A percentile compares a stretch with the other conserved stretches of the same genome.
These are phyloP conservation scores for Conus betulinus DNA, from an alignment of 1,140 invertebrate species.

Conservation along the genomic window DNA sequence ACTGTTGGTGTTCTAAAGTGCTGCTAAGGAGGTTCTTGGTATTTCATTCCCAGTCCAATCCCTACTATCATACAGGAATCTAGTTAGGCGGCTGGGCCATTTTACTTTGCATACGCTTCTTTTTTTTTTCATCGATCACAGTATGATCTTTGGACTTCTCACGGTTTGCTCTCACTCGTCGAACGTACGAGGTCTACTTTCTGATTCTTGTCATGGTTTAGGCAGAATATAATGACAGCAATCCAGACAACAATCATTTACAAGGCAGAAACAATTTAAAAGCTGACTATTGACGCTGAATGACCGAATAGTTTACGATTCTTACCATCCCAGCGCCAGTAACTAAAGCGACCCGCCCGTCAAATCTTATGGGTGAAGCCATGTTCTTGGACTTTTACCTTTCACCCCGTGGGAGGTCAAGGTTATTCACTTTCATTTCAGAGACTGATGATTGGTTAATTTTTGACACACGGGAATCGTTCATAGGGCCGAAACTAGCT, in stretches of 20 bases:
- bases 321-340: constrained; percentile 94
- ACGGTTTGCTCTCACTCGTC: no score
- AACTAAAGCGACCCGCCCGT: constrained; percentile 93
- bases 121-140: no score
- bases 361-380: constrained; percentile 82
- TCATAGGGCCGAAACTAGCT: constrained; percentile 7
- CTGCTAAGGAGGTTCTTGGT: no score
- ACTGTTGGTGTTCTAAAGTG: no score
- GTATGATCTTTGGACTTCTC: background rate
- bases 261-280: background rate
- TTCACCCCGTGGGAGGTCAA: constrained; percentile 12
- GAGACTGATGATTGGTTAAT: constrained; percentile 16
- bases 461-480: constrained; percentile 18
- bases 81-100: no score
- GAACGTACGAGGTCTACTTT: background rate
- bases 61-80: no score
- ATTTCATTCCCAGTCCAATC: no score
- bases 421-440: background rate
- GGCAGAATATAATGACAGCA: background rate
- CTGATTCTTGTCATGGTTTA: background rate
- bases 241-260: background rate
- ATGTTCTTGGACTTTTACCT: constrained; percentile 47
- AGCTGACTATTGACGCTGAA: background rate
- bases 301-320: background rate
- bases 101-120: no score